A percentile compares a stretch with the other conserved stretches of the same genome.
Conservation (phyloP, 2,888 invertebrate genomes). For the Holacanthella duospinosa region DNA sequence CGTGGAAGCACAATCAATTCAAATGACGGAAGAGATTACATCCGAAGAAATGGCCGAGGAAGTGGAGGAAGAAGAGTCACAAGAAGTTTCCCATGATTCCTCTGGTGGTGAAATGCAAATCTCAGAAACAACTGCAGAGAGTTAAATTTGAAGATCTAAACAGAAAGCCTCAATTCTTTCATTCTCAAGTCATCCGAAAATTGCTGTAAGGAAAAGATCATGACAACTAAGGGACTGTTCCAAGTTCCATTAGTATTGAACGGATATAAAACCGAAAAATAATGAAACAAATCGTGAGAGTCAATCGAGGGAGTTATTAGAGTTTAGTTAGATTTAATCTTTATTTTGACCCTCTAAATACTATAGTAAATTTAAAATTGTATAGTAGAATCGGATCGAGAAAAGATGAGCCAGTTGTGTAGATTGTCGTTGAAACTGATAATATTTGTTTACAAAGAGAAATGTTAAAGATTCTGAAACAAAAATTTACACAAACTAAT, state of each 20-base stretch:
- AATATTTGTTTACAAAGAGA: background rate
- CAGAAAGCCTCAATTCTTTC: background rate
- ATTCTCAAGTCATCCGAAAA: background rate
- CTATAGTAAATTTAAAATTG: background rate
- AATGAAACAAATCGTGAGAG: too few relatives aligned
- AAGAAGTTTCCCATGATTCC: background rate
- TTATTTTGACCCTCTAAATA: background rate
- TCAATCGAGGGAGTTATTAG: background rate
- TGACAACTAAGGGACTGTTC: too few relatives aligned
- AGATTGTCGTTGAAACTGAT: too few relatives aligned
- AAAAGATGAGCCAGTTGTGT: too few relatives aligned
- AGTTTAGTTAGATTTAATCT: too few relatives aligned
- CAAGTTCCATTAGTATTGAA: too few relatives aligned
- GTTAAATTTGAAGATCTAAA: background rate
- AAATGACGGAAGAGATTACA: background rate
- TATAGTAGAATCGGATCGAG: too few relatives aligned
- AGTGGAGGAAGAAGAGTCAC: background rate
- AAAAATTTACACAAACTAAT: too few relatives aligned
- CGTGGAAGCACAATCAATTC: background rate
- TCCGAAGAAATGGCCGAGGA: background rate
- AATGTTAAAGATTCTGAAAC: too few relatives aligned
- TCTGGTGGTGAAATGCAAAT: background rate
- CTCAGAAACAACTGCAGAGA: background rate
- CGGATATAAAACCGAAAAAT: too few relatives aligned
- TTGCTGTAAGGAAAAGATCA: background rate